Percentiles rank a stretch among this genome's conserved stretches.
Evolutionary conservation across 2,888 invertebrate species (phyloP).

Genomic region (Globia sparganii): DNA sequence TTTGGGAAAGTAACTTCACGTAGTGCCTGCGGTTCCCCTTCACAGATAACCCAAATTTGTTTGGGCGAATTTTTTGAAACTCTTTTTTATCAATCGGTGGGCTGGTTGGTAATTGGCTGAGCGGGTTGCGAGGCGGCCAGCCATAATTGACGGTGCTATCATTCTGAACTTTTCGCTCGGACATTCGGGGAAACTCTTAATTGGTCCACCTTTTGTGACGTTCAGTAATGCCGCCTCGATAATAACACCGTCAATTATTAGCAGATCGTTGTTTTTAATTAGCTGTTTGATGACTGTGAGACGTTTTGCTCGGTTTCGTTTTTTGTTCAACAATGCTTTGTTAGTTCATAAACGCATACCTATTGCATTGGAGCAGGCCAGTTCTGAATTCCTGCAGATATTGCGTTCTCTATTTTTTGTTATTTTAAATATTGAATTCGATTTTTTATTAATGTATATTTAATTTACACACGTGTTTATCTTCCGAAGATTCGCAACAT

Average conservation of each 20-base stretch:
- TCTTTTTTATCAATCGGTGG: conserved; percentile 88
- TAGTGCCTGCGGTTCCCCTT: conserved; percentile 77
- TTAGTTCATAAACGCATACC: conserved; percentile 53
- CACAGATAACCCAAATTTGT: conserved; percentile 86
- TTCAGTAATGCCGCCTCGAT: conserved; percentile 87
- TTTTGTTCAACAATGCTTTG: conserved; percentile 50
- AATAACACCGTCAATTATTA: conserved; percentile 87
- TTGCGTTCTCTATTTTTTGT: conserved; percentile 41
- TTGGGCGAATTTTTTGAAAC: conserved; percentile 86
- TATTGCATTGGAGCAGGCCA: conserved; percentile 34
- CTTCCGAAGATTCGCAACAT: conserved; percentile 23
- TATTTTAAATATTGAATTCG: conserved; percentile 41
- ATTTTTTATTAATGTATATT: conserved; percentile 54
- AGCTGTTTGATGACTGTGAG: conserved; percentile 75
- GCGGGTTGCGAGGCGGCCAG: conserved; percentile 80
- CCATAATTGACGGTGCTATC: conserved; percentile 89
- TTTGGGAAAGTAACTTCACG: conserved; percentile 75
- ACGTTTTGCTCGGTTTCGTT: conserved; percentile 67
- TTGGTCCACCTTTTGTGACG: conserved; percentile 89
- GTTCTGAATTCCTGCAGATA: conserved; percentile 47
- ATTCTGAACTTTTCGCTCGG: conserved; percentile 87
- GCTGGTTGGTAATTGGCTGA: conserved; percentile 86
- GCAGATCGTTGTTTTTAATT: conserved; percentile 87
- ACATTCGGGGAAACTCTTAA: conserved; percentile 90
- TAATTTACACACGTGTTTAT: conserved; percentile 53